A percentile compares a stretch with the other conserved stretches of the same genome.
Evolutionary conservation across 2,888 invertebrate species (phyloP).

Genomic region (Pollenia griseotomentosa): DNA sequence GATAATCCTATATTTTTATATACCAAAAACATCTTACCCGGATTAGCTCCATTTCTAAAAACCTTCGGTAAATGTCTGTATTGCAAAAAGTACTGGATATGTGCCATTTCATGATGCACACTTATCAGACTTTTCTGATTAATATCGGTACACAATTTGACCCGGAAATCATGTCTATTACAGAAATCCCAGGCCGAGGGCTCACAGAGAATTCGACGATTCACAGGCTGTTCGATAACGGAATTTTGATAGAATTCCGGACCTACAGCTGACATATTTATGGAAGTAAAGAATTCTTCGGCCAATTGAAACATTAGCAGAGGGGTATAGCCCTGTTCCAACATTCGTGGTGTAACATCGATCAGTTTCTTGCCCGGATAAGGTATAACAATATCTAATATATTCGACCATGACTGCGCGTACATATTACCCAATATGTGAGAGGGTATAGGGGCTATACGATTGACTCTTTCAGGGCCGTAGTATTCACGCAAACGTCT

Average conservation of each 20-base stretch:
- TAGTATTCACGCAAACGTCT: constrained; percentile 92
- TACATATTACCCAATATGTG: constrained; percentile 96
- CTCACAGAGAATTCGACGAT: constrained; percentile 92
- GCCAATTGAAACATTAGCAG: constrained; percentile 93
- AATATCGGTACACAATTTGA: constrained; percentile 94
- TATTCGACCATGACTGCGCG: constrained; percentile 94
- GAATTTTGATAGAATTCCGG: constrained; percentile 95
- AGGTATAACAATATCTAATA: constrained; percentile 91
- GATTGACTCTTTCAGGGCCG: constrained; percentile 91
- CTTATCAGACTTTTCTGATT: constrained; percentile 94
- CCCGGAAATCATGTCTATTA: constrained; percentile 92
- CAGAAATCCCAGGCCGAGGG: constrained; percentile 98
- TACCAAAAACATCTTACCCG: constrained; percentile 86
- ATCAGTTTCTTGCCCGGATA: constrained; percentile 93
- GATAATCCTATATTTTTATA: not conserved
- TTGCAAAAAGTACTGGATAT: constrained; percentile 94
- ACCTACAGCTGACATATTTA: constrained; percentile 94
- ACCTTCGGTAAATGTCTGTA: constrained; percentile 93
- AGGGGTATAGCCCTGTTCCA: constrained; percentile 93
- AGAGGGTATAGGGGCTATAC: constrained; percentile 92
- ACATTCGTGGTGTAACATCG: constrained; percentile 93
- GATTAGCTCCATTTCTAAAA: constrained; percentile 96
- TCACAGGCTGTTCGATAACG: constrained; percentile 91
- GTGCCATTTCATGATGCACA: constrained; percentile 96
- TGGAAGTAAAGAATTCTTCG: constrained; percentile 95